A percentile compares a stretch with the other conserved stretches of the same genome.
These are phyloP conservation scores for Campoletis sonorensis DNA, from an alignment of 1,140 invertebrate genomes.

Conservation along the genomic window DNA sequence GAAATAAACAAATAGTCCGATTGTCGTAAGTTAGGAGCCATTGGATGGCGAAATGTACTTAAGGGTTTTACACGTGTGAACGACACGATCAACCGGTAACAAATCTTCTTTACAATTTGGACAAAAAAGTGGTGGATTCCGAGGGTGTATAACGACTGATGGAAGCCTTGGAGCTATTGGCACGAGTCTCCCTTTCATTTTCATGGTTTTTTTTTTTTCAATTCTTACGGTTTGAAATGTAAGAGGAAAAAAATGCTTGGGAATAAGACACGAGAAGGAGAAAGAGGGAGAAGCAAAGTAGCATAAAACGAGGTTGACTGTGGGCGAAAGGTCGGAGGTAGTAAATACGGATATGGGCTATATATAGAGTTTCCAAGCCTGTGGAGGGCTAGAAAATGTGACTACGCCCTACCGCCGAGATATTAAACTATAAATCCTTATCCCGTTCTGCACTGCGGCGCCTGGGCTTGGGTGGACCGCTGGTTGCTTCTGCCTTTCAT, in stretches of 20 bases:
- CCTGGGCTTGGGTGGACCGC: constrained; percentile 50
- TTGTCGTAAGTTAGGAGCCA: background rate
- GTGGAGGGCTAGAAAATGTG: constrained; percentile 73
- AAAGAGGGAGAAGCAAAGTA: constrained; percentile 39
- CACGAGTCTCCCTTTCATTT: constrained; percentile 34
- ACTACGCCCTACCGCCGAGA: constrained; percentile 74
- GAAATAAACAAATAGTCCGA: background rate
- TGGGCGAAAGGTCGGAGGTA: constrained; percentile 45
- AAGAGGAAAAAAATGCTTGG: background rate
- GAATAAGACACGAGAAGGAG: constrained; percentile 13
- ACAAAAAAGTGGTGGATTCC: constrained; percentile 53
- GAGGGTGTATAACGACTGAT: background rate
- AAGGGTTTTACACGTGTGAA: constrained; percentile 72
- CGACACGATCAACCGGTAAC: constrained; percentile 66
- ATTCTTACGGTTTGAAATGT: constrained; percentile 39
- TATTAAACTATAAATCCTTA: constrained; percentile 78
- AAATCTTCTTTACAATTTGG: constrained; percentile 66
- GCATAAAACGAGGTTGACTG: constrained; percentile 44
- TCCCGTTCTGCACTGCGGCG: constrained; percentile 68
- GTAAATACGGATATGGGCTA: constrained; percentile 51
- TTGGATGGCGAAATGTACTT: constrained; percentile 67
- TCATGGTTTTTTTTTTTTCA: constrained; percentile 23
- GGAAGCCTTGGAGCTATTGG: constrained; percentile 7
- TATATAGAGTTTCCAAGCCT: constrained; percentile 68
- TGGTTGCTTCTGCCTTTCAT: constrained; percentile 8